Evolutionary conservation across 1,140 invertebrate genomes (phyloP), one percentile per base, ranked within the genome.

Genomic region (Zaprionus camerounensis): DNA sequence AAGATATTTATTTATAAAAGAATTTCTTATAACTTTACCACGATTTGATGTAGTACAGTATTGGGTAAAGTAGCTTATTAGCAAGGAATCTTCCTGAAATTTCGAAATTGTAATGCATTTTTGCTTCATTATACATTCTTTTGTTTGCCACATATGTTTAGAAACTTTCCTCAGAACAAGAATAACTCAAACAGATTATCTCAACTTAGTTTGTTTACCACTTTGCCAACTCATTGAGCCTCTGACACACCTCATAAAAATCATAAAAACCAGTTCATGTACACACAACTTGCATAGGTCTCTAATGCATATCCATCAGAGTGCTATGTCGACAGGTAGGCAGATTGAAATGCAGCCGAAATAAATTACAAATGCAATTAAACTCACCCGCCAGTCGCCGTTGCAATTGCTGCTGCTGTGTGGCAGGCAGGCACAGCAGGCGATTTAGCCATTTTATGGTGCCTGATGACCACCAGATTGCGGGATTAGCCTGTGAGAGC

Each of bases 321-420:
- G 15, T 24, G 24, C 12, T 49, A 26, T 28, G 46, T 11, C 20
- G 68, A 6, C 41, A 73, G 53, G 34, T 46, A n/a, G 41, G 41
- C 24, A 55, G 36, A 13, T 31, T 38, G 53, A 28, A 57, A 38
- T 26, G 46, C 46, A 49, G 49, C 63, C 22, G 51, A 72, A 73
- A 58, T 59, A 73, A 66, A 67, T 61, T 56, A 24, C 57, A 69
- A 46, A 68, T 74, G 71, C 71, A 74, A 74, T 74, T 68, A 74
- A 46, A 74, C 57, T 62, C 64, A 51, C 36, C 49, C 59, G 55
- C 53, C 61, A 64, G 58, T 22, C 46, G 62, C 62, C 22, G 53
- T 61, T 57, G 57, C 66, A 64, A 44, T 67, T 64, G 53, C 65
- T 44, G 58, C 12, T 26, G 36, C 44, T 61, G 58, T 46, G 22